Percentiles rank a stretch among this genome's conserved stretches.
Conservation (phyloP, 2,113 vertebrate genomes). For the Eulemur macaco region DNA sequence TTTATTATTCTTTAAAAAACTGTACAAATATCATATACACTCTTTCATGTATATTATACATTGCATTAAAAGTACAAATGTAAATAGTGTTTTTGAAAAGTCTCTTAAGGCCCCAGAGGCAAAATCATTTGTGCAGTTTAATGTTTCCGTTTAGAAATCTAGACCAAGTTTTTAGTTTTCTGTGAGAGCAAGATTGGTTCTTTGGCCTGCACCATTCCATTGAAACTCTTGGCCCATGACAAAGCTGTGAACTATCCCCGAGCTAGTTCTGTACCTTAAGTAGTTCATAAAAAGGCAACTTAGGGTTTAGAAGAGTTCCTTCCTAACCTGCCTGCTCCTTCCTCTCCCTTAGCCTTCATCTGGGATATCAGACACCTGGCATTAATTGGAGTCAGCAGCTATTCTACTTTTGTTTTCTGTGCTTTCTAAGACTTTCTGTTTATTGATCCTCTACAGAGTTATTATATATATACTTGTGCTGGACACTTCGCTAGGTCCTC, state of each 20-base stretch:
- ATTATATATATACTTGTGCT: background rate
- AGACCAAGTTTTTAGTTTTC: background rate
- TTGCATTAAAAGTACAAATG: background rate
- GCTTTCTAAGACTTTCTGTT: background rate
- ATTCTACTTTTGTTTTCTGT: background rate
- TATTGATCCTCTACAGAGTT: background rate
- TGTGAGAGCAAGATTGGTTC: background rate
- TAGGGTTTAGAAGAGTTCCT: background rate
- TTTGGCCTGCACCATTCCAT: background rate
- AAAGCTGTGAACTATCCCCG: background rate
- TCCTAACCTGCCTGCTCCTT: no score
- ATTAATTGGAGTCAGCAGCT: background rate
- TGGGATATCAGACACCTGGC: no score
- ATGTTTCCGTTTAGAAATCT: background rate
- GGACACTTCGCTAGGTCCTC: background rate
- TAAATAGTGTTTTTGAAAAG: background rate
- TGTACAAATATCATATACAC: background rate
- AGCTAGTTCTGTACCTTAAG: rapidly evolving
- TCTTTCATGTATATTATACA: background rate
- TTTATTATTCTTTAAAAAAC: background rate
- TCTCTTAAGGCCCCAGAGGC: background rate
- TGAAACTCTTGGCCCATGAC: background rate
- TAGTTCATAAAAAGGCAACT: background rate
- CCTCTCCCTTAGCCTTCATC: no score
- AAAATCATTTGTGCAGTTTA: background rate